These are phyloP conservation scores for Apogon talboti DNA, from an alignment of 2,797 vertebrate genomes.

Conservation along the genomic window DNA sequence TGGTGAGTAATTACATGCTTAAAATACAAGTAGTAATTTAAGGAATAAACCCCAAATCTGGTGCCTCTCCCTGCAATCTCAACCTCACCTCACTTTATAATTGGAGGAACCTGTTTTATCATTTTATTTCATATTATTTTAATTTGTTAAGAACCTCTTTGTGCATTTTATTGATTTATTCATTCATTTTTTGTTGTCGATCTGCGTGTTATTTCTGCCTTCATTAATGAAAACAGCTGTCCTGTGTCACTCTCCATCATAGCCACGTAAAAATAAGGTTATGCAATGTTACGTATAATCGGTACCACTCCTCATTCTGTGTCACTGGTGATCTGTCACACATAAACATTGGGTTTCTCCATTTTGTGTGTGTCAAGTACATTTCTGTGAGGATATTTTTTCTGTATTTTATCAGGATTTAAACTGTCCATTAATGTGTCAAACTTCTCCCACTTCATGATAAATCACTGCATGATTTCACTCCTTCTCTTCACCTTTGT, in stretches of 20 bases:
- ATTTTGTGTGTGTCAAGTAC: conserved; percentile 3
- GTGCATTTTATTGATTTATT: neutral
- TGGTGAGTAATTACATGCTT: conserved; percentile 80
- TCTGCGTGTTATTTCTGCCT: conserved; percentile 16
- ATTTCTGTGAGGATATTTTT: conserved; percentile 3
- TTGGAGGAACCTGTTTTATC: conserved; percentile 18
- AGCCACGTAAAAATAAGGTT: conserved; percentile 28
- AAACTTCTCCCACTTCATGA: conserved; percentile 15
- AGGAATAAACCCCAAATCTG: conserved; percentile 43
- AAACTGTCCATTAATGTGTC: conserved; percentile 14
- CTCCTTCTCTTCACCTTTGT: conserved; percentile 36
- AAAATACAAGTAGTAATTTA: conserved; percentile 49
- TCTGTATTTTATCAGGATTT: conserved; percentile 19
- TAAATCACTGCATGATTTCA: conserved; percentile 54
- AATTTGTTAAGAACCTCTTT: neutral
- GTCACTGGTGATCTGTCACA: neutral
- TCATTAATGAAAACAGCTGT: neutral
- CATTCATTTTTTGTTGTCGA: neutral
- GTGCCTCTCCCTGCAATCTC: conserved; percentile 48
- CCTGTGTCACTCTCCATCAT: neutral
- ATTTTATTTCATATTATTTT: conserved; percentile 15
- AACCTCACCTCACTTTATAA: conserved; percentile 41
- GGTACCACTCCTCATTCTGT: conserved; percentile 14
- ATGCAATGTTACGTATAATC: conserved; percentile 47
- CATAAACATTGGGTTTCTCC: neutral